Conservation (phyloP, 2,113 vertebrate species). For the Mobula birostris region DNA sequence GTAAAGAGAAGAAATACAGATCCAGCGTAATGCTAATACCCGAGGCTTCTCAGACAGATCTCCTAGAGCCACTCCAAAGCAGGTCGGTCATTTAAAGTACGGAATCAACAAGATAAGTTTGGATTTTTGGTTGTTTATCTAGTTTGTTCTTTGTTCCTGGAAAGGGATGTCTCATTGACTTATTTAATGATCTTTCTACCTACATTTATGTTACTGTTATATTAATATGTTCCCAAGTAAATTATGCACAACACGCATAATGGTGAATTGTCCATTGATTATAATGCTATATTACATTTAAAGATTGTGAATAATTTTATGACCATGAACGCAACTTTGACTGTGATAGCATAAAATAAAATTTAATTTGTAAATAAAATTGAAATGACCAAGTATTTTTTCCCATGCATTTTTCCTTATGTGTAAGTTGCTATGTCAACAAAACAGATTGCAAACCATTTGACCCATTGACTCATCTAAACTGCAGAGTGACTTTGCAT, state of each 20-base stretch:
- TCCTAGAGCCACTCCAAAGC: background rate
- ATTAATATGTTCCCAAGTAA: background rate
- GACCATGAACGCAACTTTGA: background rate
- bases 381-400: background rate
- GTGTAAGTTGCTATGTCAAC: background rate
- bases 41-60: background rate
- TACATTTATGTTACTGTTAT: background rate
- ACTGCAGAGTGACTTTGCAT: background rate
- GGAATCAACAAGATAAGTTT: background rate
- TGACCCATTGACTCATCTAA: background rate
- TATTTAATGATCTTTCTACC: background rate
- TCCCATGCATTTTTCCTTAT: background rate
- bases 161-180: background rate
- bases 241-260: background rate
- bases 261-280: background rate
- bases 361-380: conserved; percentile 21
- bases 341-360: background rate
- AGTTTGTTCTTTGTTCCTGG: background rate
- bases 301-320: background rate
- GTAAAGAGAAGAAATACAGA: background rate
- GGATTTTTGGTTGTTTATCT: background rate
- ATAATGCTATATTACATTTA: conserved; percentile 8
- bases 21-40: background rate
- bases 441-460: background rate
- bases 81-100: background rate